These are phyloP conservation scores for Galendromus occidentalis DNA, from an alignment of 1,140 invertebrate genomes.

Conservation along the genomic window DNA sequence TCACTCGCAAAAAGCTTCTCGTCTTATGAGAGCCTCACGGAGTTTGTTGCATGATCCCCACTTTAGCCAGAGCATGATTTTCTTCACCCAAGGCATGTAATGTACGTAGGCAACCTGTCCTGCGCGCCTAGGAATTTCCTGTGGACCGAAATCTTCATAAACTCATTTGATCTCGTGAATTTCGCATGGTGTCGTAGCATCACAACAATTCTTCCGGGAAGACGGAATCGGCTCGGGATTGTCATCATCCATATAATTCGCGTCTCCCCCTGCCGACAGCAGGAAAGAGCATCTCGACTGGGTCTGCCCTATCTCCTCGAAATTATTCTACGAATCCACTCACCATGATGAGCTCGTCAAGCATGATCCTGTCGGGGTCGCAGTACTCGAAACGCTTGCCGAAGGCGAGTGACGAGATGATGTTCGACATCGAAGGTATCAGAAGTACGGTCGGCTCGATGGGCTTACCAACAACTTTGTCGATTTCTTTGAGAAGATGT, in stretches of 20 bases:
- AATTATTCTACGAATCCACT: constrained; percentile 8
- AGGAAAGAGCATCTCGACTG: too few species aligned
- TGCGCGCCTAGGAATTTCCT: constrained; percentile 1
- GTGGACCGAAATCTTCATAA: too few species aligned
- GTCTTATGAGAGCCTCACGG: neutral
- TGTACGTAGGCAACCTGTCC: neutral
- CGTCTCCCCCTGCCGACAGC: too few species aligned
- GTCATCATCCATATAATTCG: too few species aligned
- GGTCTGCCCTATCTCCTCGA: neutral
- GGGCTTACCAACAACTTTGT: constrained; percentile 10
- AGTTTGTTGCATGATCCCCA: constrained; percentile 9
- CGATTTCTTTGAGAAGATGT: neutral
- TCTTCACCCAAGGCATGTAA: constrained; percentile 8
- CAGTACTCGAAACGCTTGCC: constrained; percentile 18
- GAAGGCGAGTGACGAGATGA: constrained; percentile 18
- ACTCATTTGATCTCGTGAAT: too few species aligned
- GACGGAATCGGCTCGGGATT: too few species aligned
- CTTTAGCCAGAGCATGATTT: neutral
- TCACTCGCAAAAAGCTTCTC: constrained; percentile 5
- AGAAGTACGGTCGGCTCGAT: constrained; percentile 14
- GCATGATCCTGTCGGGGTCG: constrained; percentile 12
- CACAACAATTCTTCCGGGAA: too few species aligned
- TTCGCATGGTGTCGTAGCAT: too few species aligned
- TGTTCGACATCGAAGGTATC: constrained; percentile 18
- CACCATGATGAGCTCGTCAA: constrained; percentile 22